Conservation (phyloP, 2,113 vertebrate species). For the Erpornis zantholeuca region DNA sequence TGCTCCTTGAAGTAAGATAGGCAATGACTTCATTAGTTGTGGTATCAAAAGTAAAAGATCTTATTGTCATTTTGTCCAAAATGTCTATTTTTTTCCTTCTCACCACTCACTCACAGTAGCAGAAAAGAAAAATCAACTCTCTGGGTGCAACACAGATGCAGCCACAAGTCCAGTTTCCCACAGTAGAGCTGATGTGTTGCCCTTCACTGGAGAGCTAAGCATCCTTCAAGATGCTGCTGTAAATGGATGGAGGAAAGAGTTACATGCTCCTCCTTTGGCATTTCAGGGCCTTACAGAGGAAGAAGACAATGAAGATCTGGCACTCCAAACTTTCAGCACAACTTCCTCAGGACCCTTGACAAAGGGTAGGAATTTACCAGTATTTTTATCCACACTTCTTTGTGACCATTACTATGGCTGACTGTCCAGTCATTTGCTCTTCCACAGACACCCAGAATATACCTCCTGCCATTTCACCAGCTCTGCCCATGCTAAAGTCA, state of each 20-base stretch:
- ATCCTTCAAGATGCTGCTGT: neutral
- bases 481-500: neutral
- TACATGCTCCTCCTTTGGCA: neutral
- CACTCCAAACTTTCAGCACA: neutral
- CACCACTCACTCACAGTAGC: neutral
- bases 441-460: neutral
- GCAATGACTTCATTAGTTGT: neutral
- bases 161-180: neutral
- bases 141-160: neutral
- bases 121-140: neutral
- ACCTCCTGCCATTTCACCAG: neutral
- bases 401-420: neutral
- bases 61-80: neutral
- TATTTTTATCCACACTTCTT: neutral
- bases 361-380: neutral
- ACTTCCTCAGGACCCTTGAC: neutral
- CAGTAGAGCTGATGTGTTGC: neutral
- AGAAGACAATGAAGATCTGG: neutral
- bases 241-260: neutral
- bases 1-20: neutral
- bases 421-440: neutral
- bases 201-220: neutral
- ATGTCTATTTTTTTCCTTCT: neutral
- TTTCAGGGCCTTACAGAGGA: neutral
- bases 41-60: neutral